Evolutionary conservation across 2,113 vertebrate genomes (phyloP), one percentile per base, ranked within the genome.

Genomic region (Ibidorhyncha struthersii): DNA sequence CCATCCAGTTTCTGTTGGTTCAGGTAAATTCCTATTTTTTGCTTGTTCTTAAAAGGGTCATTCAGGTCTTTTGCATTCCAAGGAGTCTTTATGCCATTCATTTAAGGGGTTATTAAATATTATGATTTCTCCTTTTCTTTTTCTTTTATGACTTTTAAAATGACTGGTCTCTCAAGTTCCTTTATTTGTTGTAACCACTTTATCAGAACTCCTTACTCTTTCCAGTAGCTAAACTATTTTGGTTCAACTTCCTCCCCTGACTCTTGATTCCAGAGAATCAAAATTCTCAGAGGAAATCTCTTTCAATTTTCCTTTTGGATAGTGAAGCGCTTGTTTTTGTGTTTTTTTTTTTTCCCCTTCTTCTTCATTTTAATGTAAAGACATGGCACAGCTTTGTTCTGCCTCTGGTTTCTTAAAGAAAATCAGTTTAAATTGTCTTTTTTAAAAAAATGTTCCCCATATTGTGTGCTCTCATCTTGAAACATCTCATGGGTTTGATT

Each of bases 11-110:
- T 94, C 82, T 90, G 43, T 73, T 58, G 5, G 18, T 93, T 96
- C 90, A 87, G 66, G 71, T 94, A 91, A 96, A 92, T 89, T 95
- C 34, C 6, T 50, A 25, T 25, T 91, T 94, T 94, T 88, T 73
- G 18, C 59, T 41, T 93, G 7, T 80, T 90, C 56, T 82, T 86
- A 92, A 85, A 53, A 89, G 59, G 53, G 62, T 87, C 47, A 65
- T 93, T 92, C 38, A 89, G 30, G 36, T 69, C 45, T 96, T 92
- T 81, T 82, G 34, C 63, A 81, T 91, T 95, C 38, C 53, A 82
- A 79, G 15, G 5, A 91, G 40, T 8, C 17, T 43, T 92, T 82
- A 72, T 83, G 34, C 18, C 36, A 41, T 73, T 82, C 22, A 70
- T 97, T 96, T 89, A 76, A 85, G 29, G 14, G 14, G 29, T 65